phyloP scores from a whole-genome alignment of 2,888 invertebrate genomes.

The Ectemnius cavifrons region DNA sequence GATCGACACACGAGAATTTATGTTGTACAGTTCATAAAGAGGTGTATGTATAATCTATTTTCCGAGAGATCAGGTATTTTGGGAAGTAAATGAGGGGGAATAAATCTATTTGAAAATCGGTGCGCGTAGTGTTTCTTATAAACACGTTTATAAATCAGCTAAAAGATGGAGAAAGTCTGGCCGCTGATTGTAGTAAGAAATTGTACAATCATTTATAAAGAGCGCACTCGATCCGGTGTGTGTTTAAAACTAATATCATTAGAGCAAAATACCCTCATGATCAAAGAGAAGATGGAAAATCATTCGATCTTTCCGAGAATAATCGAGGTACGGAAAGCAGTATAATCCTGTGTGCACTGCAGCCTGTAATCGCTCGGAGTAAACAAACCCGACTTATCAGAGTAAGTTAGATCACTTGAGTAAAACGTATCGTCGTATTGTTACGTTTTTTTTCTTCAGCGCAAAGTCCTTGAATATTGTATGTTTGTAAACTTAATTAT shows the following conservation, averaged over 20 bases:
- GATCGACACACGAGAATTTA: slow-evolving; percentile 39
- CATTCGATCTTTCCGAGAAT: background rate
- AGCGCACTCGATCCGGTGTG: background rate
- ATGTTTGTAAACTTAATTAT: background rate
- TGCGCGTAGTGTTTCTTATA: background rate
- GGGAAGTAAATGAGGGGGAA: slow-evolving; percentile 38
- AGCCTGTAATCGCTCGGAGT: slow-evolving; percentile 9
- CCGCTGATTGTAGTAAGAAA: background rate
- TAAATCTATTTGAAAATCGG: slow-evolving; percentile 44
- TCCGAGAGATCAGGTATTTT: slow-evolving; percentile 35
- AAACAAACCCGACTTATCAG: background rate
- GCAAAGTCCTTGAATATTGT: background rate
- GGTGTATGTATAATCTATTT: slow-evolving; percentile 46
- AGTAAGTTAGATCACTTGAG: background rate
- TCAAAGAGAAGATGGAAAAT: background rate
- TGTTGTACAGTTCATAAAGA: slow-evolving; percentile 41
- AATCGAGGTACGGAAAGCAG: slow-evolving; percentile 17
- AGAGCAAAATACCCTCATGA: no score
- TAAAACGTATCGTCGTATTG: background rate
- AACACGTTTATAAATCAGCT: slow-evolving; percentile 15
- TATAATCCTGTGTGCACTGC: slow-evolving; percentile 11
- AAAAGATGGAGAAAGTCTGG: background rate
- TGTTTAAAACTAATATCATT: slow-evolving; percentile 6
- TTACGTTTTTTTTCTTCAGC: background rate
- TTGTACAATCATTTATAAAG: slow-evolving; percentile 9